Evolutionary conservation across 2,113 vertebrate genomes (phyloP), one percentile per base, ranked within the genome.

Genomic region (Lepidothrix coronata): DNA sequence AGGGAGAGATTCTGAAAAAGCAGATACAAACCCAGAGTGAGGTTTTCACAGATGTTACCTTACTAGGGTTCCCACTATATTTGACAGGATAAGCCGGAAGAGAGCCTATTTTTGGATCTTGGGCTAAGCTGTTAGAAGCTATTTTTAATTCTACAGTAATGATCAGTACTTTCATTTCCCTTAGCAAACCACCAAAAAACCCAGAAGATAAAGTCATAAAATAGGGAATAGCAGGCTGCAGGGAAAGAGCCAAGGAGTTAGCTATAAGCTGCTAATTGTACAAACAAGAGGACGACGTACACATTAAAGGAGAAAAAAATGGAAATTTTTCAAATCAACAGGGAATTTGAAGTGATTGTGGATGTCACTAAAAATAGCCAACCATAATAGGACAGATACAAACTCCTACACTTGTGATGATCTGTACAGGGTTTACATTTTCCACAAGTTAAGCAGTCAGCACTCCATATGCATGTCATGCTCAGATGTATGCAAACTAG

Each of bases 71-170:
- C 96, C 96, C 92, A 94, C 86, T 94, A 63, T 70, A 94, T 93
- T 95, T 92, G 92, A 97, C 96, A 96, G 96, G 92, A 96, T 95
- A 93, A 96, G 91, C 96, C 86, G 73, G 96, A 96, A 97, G 57
- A 93, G 10, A 93, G 92, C 66, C 93, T 97, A 96, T 97, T 97
- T 97, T 97, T 93, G 84, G 92, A 92, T 82, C 93, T 85, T 4
- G 6, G 77, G 73, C 89, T 96, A 97, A 96, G 95, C 94, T 94
- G 93, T 96, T 89, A 95, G 95, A 85, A 95, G 96, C 95, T 96
- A 97, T 97, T 96, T 97, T 97, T 97, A 97, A 96, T 96, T 96
- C 94, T 87, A 68, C 96, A 91, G 83, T 94, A 96, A 93, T 95
- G 95, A 94, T 97, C 92, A 93, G 93, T 95, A 95, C 91, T 96